Conservation (phyloP, 2,888 invertebrate genomes). For the Eustalomyia histrio region DNA sequence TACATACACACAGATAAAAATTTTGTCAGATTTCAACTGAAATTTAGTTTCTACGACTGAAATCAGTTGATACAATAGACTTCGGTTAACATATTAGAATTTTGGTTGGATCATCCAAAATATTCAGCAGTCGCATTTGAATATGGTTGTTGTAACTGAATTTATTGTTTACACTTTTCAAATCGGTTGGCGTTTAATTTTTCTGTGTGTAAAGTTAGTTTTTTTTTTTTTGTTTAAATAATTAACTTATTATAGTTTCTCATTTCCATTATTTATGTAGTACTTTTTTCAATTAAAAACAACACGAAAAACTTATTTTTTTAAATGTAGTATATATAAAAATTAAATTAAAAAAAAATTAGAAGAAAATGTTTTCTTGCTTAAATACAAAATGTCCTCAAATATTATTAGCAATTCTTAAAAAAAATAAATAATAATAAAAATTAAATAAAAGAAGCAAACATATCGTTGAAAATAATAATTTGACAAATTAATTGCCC, state of each 20-base stretch:
- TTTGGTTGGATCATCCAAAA: no score
- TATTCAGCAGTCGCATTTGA: no score
- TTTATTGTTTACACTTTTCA: no score
- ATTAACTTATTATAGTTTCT: background rate
- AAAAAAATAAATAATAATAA: conserved; percentile 19
- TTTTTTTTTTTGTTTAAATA: conserved; percentile 11
- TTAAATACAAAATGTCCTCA: conserved; percentile 33
- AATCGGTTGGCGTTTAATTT: no score
- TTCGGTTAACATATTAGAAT: no score
- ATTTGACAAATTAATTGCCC: conserved; percentile 21
- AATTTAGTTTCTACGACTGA: no score
- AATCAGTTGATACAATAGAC: no score
- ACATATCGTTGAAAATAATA: conserved; percentile 62
- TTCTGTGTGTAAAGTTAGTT: no score
- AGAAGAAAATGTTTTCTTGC: conserved; percentile 33
- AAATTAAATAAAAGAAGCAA: conserved; percentile 52
- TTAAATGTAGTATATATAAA: conserved; percentile 18
- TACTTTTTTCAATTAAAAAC: background rate
- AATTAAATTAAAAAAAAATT: conserved; percentile 1
- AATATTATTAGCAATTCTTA: conserved; percentile 39
- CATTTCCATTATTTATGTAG: background rate
- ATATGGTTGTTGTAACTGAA: no score
- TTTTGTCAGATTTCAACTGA: no score
- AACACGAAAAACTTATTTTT: background rate
- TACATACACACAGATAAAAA: background rate